Percentiles rank a stretch among this genome's conserved stretches.
Evolutionary conservation across 2,888 invertebrate genomes (phyloP).

Genomic region (Ophion ventricosus): DNA sequence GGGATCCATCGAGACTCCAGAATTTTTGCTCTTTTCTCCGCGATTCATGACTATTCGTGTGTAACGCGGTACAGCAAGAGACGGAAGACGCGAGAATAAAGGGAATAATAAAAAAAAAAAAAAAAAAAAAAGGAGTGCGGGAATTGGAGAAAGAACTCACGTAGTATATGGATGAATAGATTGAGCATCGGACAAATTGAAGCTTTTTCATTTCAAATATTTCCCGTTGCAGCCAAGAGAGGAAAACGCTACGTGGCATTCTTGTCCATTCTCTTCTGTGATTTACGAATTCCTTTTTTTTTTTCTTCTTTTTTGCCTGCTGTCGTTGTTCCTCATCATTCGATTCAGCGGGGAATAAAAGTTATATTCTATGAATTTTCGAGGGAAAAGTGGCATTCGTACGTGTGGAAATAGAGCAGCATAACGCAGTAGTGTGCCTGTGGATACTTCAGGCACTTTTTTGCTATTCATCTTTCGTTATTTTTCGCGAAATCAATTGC

Average conservation of each 20-base stretch:
- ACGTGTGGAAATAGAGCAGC: not conserved
- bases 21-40: slow-evolving; percentile 25
- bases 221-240: slow-evolving; percentile 20
- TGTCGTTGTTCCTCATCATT: slow-evolving; percentile 33
- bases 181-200: slow-evolving; percentile 59
- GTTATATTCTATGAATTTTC: not conserved
- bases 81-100: slow-evolving; percentile 7
- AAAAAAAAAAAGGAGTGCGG: slow-evolving; percentile 24
- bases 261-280: slow-evolving; percentile 10
- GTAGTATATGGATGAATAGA: slow-evolving; percentile 60
- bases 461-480: no score
- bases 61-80: slow-evolving; percentile 39
- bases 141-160: slow-evolving; percentile 35
- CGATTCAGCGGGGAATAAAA: slow-evolving; percentile 5
- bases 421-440: no score
- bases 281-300: not conserved
- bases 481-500: not conserved
- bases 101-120: slow-evolving; percentile 15
- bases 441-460: no score
- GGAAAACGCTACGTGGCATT: slow-evolving; percentile 1
- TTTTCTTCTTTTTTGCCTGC: not conserved
- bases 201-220: slow-evolving; percentile 56
- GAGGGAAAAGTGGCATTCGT: not conserved
- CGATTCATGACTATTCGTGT: slow-evolving; percentile 47
- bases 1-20: slow-evolving; percentile 51